Percentiles rank a stretch among this genome's conserved stretches.
Evolutionary conservation across 2,888 invertebrate species (phyloP).

Genomic region (Molanna angustata): DNA sequence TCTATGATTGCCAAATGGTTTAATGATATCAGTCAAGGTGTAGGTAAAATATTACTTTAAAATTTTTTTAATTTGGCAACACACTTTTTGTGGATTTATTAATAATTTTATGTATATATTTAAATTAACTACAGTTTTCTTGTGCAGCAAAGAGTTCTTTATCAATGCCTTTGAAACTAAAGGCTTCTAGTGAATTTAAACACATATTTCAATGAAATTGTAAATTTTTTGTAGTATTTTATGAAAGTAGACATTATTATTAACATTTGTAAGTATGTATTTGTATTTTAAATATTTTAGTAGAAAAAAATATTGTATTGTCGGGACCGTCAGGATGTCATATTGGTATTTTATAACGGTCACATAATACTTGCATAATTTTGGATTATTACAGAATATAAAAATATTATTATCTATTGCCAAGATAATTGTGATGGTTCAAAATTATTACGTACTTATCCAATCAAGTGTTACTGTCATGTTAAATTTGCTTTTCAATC

Average conservation of each 20-base stretch:
- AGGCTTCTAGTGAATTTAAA: background rate
- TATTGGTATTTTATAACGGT: background rate
- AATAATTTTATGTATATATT: too few species aligned
- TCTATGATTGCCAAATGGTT: too few species aligned
- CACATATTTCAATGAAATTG: constrained; percentile 8
- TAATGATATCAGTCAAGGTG: too few species aligned
- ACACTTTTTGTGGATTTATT: too few species aligned
- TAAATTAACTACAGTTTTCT: too few species aligned
- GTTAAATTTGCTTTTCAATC: constrained; percentile 16
- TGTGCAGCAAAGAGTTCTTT: too few species aligned
- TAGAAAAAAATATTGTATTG: too few species aligned
- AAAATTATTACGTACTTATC: constrained; percentile 16
- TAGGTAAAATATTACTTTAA: too few species aligned
- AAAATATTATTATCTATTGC: background rate
- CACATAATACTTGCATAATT: background rate
- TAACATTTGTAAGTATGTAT: constrained; percentile 5
- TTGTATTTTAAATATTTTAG: background rate
- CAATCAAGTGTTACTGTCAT: constrained; percentile 22
- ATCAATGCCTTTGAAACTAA: background rate
- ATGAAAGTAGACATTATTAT: constrained; percentile 13
- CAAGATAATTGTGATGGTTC: background rate
- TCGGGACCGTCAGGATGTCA: background rate
- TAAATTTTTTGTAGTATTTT: constrained; percentile 12
- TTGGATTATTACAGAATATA: too few species aligned
- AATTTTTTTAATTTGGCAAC: too few species aligned